Conservation (phyloP, 30 jellyfish, hydroid and myxozoan species). For the Pseudorhiza aurosa region DNA sequence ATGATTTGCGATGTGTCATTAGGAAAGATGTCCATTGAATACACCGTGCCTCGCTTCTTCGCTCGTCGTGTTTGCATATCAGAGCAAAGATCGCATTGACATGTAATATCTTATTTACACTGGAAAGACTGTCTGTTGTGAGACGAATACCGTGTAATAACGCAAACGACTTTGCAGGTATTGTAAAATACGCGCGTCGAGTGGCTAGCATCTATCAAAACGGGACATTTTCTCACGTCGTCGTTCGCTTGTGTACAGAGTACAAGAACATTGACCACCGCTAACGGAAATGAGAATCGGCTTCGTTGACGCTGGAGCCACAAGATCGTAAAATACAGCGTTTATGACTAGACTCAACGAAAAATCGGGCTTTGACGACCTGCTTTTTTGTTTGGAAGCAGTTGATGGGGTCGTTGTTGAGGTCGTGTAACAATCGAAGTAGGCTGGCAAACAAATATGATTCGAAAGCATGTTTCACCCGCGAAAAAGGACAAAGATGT, state of each 20-base stretch:
- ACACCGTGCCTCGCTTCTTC: neutral
- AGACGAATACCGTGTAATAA: neutral
- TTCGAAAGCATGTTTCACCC: constrained; percentile 79
- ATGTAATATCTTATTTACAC: constrained; percentile 6
- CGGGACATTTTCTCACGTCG: constrained; percentile 4
- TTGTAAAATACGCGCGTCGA: neutral
- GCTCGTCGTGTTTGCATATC: neutral
- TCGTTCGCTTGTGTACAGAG: neutral
- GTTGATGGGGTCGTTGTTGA: neutral
- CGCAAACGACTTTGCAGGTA: neutral
- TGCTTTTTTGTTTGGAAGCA: neutral
- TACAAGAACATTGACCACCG: too few relatives aligned
- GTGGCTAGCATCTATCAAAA: neutral
- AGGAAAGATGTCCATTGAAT: neutral
- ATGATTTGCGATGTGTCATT: constrained; percentile 28
- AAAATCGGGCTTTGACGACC: neutral
- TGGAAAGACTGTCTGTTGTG: constrained; percentile 23
- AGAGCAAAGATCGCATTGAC: constrained; percentile 10
- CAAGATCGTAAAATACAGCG: neutral
- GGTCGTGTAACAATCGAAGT: neutral
- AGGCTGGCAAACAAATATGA: constrained; percentile 29
- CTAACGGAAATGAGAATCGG: constrained; percentile 12
- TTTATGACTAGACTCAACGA: neutral
- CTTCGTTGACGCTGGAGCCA: constrained; percentile 11
- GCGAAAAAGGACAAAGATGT: constrained; percentile 47